Base-by-base conservation (phyloP, 2,113 vertebrate genomes). In the Brachirus orientalis region DNA sequence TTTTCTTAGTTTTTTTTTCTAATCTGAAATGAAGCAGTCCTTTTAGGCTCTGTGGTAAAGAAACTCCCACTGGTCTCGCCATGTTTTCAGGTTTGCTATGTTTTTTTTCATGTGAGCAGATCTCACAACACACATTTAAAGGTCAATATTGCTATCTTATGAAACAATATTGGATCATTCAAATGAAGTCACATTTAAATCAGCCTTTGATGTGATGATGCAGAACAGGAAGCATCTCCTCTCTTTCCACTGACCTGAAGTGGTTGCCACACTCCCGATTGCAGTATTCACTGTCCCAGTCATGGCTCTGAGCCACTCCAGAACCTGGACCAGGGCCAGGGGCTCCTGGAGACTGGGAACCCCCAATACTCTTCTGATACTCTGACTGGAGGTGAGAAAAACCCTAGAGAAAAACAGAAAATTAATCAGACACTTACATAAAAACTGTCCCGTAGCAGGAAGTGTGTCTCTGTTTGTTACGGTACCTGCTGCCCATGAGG, bases 251-350 rank as follows among this genome's bases (percentile, higher is more conserved):
- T 91, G 64, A 96, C 97, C 96, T 98, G 95, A 97, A 98, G 88
- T 97, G 95, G 94, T 94, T 96, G 85, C 96, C 93, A 86, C 98
- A 98, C 91, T 99, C 98, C 86, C 94, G 94, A 88, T 94, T 95
- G 91, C 96, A 95, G 93, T 96, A 99, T 73, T 97, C 96, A 82
- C 56, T 90, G 85, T 99, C 97, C 98, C 98, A 99, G 79, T 98
- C 97, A n/a, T 90, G 93, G 22, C 94, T 94, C 65, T 94, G 93
- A 80, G 92, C 93, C 7, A 79, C 89, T 48, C 94, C 85, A 8
- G 95, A 90, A 79, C 95, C 97, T 10, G 82, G 82, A 63, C 87
- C 89, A 37, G 90, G 82, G 22, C 88, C 90, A 61, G 96, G 92
- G 8, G 95, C 91, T 61, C 94, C 96, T 52, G 98, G 97, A 0